Evolutionary conservation across 2,888 invertebrate genomes (phyloP), one percentile per base, ranked within the genome.

Genomic region (Selenia dentaria): DNA sequence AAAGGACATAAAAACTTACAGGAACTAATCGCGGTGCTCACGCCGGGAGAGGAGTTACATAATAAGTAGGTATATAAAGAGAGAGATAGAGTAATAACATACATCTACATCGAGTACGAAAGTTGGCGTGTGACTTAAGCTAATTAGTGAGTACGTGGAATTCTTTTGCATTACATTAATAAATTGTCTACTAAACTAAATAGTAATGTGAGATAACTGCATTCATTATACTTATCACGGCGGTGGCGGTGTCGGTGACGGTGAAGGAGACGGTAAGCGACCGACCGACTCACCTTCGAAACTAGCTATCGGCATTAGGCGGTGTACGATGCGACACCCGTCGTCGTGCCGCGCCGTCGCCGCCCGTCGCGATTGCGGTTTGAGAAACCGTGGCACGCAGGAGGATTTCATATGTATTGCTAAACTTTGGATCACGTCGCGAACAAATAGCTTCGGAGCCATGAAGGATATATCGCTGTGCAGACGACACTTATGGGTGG

Each of bases 371-470:
- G 4, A 12, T 12, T 6, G 2, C 12, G 18, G 27, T 32, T 20
- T 14, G 10, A 11, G 11, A n/a, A n/a, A 34, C 41, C n/a, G 26
- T 5, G 13, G 3, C 49, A 42, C 45, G 45, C 42, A 37, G 10
- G 26, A 43, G 53, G 52, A 52, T 42, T n/a, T n/a, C n/a, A 34
- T 42, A 22, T 22, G 9, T 11, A 28, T 44, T 43, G 49, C 49
- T 18, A 52, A 47, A 47, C 44, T 50, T 55, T 47, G 44, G 47
- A 52, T 28, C 53, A 53, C 27, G 39, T 36, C 41, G 22, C 24
- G 8, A 43, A 43, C 38, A 28, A 16, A 43, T 38, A 34, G 26
- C 39, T 36, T 49, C 39, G 37, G 29, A 43, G 37, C 18, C 10
- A 40, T 41, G 40, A 48, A 59, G 58, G 52, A 47, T 36, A 5